Evolutionary conservation across 2,888 invertebrate species (phyloP).

Genomic region (Pandemis corylana): DNA sequence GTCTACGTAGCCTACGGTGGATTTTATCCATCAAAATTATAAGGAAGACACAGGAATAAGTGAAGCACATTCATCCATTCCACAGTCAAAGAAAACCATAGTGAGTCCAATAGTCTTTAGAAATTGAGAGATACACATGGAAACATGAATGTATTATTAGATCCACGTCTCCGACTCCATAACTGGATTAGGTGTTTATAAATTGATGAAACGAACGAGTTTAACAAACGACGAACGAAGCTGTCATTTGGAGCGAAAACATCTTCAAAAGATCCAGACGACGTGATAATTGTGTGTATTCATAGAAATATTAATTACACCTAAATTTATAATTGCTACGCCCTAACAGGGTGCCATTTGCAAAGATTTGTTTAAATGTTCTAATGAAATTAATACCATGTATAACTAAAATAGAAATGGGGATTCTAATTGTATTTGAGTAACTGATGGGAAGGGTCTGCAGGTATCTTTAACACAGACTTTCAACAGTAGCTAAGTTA

Average conservation of each 20-base stretch:
- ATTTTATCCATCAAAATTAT: too few relatives aligned
- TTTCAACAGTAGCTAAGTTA: not conserved
- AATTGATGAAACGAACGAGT: slow-evolving; percentile 29
- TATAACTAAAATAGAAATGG: not conserved
- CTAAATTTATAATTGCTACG: not conserved
- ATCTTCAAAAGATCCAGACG: slow-evolving; percentile 4
- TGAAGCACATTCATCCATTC: too few relatives aligned
- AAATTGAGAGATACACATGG: not conserved
- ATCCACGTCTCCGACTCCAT: not conserved
- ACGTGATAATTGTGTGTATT: not conserved
- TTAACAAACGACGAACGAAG: slow-evolving; percentile 19
- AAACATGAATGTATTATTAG: not conserved
- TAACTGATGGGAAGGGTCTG: too few relatives aligned
- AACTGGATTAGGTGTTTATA: slow-evolving; percentile 33
- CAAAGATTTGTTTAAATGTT: not conserved
- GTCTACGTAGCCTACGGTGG: too few relatives aligned
- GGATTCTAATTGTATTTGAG: not conserved
- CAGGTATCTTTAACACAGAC: too few relatives aligned
- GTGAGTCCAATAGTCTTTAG: not conserved
- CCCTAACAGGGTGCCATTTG: not conserved
- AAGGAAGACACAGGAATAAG: too few relatives aligned
- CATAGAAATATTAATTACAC: not conserved
- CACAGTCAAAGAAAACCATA: too few relatives aligned
- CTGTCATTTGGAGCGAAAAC: slow-evolving; percentile 18
- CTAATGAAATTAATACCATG: not conserved